Evolutionary conservation across 2,113 vertebrate genomes (phyloP).

Genomic region (Oreochromis niloticus): DNA sequence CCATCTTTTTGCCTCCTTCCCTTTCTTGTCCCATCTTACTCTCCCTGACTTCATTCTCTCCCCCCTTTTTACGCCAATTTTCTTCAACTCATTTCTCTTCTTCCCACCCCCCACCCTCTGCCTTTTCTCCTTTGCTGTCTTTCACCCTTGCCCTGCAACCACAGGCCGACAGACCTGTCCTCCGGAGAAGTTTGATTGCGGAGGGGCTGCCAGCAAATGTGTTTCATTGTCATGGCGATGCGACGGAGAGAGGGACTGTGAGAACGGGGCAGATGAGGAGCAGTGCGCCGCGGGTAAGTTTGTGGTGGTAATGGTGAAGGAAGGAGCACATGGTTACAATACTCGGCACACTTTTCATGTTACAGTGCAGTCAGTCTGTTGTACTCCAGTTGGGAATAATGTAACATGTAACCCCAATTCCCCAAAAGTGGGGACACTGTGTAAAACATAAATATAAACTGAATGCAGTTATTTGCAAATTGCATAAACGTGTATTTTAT

Average conservation of each 20-base stretch:
- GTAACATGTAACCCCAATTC: not conserved
- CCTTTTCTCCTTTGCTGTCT: not conserved
- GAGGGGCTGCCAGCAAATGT: constrained; percentile 84
- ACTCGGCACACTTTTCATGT: not conserved
- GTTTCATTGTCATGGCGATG: constrained; percentile 92
- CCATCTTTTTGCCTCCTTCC: constrained; percentile 18
- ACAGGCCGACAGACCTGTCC: constrained; percentile 88
- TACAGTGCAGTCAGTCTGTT: not conserved
- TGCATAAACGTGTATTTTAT: not conserved
- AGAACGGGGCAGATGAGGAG: constrained; percentile 87
- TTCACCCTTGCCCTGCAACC: not conserved
- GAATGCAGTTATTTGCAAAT: not conserved
- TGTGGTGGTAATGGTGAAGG: not conserved
- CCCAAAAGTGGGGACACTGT: not conserved
- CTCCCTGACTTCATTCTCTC: not conserved
- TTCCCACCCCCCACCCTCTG: not conserved
- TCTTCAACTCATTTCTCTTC: not conserved
- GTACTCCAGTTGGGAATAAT: not conserved
- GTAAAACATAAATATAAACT: not conserved
- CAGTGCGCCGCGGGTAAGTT: constrained; percentile 86
- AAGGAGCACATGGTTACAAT: not conserved
- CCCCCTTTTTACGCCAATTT: not conserved
- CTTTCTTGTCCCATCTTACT: not conserved
- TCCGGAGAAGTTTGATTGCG: constrained; percentile 92
- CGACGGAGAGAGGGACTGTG: constrained; percentile 91